Evolutionary conservation across 2,888 invertebrate genomes (phyloP), one percentile per base, ranked within the genome.

Genomic region (Eupithecia tripunctaria): DNA sequence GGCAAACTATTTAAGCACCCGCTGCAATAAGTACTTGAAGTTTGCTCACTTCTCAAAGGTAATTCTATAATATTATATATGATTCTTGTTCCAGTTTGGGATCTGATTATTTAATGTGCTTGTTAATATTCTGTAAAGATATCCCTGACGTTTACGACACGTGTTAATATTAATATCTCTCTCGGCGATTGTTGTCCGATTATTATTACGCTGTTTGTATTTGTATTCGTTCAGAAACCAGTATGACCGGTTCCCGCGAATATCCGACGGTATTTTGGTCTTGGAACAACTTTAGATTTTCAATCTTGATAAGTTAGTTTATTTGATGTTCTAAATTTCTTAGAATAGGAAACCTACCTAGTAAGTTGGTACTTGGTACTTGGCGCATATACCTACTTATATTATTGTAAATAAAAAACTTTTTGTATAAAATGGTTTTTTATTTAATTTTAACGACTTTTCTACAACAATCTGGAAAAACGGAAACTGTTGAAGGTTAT

Each of bases 221-320:
- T 71, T 66, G 68, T 68, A 41, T 68, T 68, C 27, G 59, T 74
- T 62, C 25, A 62, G 60, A 59, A 74, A 68, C 73, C 60, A 21
- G 74, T 67, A 59, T 2, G 47, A 71, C 74, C 67, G 74, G 71
- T 71, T 67, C 64, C 41, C 68, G 69, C 66, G 38, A 71, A 71
- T 71, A 67, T 66, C 68, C 68, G 56, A 60, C 66, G 69, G 43
- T 71, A 56, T 74, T 74, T 74, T 71, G 68, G 63, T 66, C 68
- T 66, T 68, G 36, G 66, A 70, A 65, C 70, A 56, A 36, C 67
- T 68, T 70, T 38, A 47, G 43, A 65, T 63, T 68, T 67, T 41
- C 32, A 66, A 73, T 70, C 60, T 68, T 56, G 70, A 73, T 70
- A 43, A 68, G 41, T 65, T 68, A 68, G 41, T 65, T 68, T 43